A percentile compares a stretch with the other conserved stretches of the same genome.
These are phyloP conservation scores for Cryptoblepharus egeriae DNA, from an alignment of 2,797 vertebrate genomes.

Conservation along the genomic window DNA sequence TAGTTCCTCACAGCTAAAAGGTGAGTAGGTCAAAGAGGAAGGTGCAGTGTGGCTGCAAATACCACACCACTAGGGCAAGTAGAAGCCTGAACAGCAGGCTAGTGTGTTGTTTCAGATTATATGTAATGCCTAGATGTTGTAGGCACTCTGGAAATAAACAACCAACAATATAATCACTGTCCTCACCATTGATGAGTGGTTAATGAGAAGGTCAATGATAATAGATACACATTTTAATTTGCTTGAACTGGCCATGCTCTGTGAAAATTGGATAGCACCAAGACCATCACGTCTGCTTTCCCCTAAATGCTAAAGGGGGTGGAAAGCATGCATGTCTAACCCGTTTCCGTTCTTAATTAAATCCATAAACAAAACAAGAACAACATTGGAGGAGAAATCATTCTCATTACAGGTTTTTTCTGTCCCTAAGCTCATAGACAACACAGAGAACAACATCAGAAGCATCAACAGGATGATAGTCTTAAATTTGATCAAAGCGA, in stretches of 20 bases:
- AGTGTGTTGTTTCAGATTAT: not conserved
- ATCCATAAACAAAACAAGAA: not conserved
- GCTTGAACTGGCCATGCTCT: not conserved
- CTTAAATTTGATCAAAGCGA: constrained; percentile 5
- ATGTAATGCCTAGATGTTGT: not conserved
- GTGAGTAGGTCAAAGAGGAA: not conserved
- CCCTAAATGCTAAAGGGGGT: not conserved
- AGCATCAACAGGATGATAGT: not conserved
- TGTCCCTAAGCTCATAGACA: constrained; percentile 5
- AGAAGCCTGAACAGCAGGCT: not conserved
- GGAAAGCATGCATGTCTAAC: not conserved
- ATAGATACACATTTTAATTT: not conserved
- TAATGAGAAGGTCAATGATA: not conserved
- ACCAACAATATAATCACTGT: too few species aligned
- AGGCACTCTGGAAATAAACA: not conserved
- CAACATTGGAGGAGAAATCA: not conserved
- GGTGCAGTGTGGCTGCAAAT: not conserved
- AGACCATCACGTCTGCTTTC: not conserved
- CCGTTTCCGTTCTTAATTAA: not conserved
- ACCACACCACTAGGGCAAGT: not conserved
- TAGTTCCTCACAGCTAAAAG: not conserved
- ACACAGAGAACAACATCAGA: not conserved
- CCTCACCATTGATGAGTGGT: not conserved
- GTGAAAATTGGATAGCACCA: not conserved
- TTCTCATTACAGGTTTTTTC: too few species aligned